These are phyloP conservation scores for Agrypnus murinus DNA, from an alignment of 2,888 invertebrate genomes.

Conservation along the genomic window DNA sequence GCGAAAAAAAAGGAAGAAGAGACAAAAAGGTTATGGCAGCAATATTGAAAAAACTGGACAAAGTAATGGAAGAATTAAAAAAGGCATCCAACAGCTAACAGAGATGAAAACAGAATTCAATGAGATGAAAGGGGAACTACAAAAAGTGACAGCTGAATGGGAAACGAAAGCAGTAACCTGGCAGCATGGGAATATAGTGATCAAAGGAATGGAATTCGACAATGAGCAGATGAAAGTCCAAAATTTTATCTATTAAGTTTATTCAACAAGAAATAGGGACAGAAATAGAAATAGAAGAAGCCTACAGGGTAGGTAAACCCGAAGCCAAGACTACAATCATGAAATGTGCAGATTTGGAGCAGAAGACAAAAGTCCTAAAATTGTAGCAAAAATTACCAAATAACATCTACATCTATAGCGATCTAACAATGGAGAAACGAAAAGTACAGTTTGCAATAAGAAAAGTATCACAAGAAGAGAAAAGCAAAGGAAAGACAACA, in stretches of 20 bases:
- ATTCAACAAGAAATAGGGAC: slow-evolving; percentile 13
- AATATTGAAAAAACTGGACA: slow-evolving; percentile 6
- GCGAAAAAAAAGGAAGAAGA: background rate
- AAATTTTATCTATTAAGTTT: background rate
- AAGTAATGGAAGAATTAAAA: slow-evolving; percentile 17
- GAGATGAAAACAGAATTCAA: slow-evolving; percentile 15
- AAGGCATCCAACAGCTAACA: background rate
- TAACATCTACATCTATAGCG: slow-evolving; percentile 5
- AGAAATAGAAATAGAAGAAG: too few relatives aligned
- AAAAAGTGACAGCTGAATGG: background rate
- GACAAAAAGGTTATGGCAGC: background rate
- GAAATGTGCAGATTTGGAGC: slow-evolving; percentile 16
- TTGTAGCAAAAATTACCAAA: slow-evolving; percentile 9
- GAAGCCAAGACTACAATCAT: slow-evolving; percentile 3
- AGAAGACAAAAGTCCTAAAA: slow-evolving; percentile 14
- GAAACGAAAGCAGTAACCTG: too few relatives aligned
- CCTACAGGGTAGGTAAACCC: too few relatives aligned
- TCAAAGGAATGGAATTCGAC: slow-evolving; percentile 16
- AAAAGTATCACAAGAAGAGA: slow-evolving; percentile 11
- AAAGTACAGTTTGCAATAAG: slow-evolving; percentile 3
- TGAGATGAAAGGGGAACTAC: background rate
- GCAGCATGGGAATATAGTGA: slow-evolving; percentile 15
- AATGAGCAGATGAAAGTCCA: background rate
- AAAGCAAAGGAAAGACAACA: slow-evolving; percentile 14
- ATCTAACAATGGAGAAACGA: background rate